These are phyloP conservation scores for Drosophila setifemur DNA, from an alignment of 1,140 invertebrate species.

Conservation along the genomic window DNA sequence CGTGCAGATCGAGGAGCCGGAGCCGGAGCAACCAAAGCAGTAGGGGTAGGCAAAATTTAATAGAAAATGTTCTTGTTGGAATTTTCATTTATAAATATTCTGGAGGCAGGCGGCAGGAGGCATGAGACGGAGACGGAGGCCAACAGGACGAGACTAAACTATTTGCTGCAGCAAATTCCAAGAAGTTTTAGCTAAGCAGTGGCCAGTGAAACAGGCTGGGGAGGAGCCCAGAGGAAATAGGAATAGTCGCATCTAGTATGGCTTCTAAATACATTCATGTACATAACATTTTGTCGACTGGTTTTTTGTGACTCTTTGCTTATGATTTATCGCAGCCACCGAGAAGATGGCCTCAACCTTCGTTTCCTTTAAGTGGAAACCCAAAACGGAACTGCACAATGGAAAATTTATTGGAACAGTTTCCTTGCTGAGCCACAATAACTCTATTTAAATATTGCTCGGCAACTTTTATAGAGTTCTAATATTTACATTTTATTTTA, in stretches of 20 bases:
- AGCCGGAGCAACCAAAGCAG: constrained; percentile 26
- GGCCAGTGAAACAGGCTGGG: neutral
- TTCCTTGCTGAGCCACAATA: too few species aligned
- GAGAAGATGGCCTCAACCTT: constrained; percentile 15
- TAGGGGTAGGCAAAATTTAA: constrained; percentile 69
- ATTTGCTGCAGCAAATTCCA: constrained; percentile 73
- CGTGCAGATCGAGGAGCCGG: constrained; percentile 41
- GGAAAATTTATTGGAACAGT: too few species aligned
- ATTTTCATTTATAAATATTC: constrained; percentile 79
- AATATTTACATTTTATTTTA: too few species aligned
- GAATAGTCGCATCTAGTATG: constrained; percentile 44
- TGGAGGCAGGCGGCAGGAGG: too few species aligned
- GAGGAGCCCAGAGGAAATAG: neutral
- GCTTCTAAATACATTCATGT: constrained; percentile 46
- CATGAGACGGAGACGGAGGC: neutral
- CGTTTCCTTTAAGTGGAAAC: neutral
- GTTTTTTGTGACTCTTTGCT: constrained; percentile 45
- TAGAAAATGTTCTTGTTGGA: constrained; percentile 81
- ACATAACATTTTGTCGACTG: constrained; percentile 43
- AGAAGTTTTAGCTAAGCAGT: constrained; percentile 63
- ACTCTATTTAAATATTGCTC: too few species aligned
- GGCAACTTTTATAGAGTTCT: too few species aligned
- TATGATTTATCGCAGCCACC: constrained; percentile 43
- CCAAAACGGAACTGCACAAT: neutral
- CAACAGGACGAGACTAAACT: constrained; percentile 41